These are phyloP conservation scores for Maniola hyperantus DNA, from an alignment of 2,888 invertebrate genomes.

Conservation along the genomic window DNA sequence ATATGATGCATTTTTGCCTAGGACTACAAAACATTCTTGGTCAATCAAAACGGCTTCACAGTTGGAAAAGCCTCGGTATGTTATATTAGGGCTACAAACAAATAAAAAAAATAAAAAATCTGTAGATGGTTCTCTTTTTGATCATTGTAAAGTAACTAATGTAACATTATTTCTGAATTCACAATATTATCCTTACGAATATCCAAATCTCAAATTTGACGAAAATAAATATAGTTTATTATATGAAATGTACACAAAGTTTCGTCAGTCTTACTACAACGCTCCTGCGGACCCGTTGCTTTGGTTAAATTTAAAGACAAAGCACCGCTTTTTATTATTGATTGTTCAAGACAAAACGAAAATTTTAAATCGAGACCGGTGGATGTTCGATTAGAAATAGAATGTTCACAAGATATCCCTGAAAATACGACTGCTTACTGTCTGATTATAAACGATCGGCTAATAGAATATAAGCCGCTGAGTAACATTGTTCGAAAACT, in stretches of 20 bases:
- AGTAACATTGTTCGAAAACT: too few species aligned
- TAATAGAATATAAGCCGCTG: too few species aligned
- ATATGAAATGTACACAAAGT: neutral
- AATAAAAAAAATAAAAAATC: neutral
- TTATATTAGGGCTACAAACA: neutral
- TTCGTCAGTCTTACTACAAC: neutral
- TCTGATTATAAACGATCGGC: too few species aligned
- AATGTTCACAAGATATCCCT: too few species aligned
- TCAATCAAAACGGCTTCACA: neutral
- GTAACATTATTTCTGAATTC: neutral
- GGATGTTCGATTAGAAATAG: too few species aligned
- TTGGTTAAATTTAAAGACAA: neutral
- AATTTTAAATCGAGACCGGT: too few species aligned
- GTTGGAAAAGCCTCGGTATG: neutral
- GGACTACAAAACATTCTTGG: neutral
- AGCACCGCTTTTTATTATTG: neutral
- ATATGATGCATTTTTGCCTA: too few species aligned
- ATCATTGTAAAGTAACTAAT: neutral
- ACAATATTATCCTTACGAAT: neutral
- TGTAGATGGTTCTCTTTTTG: neutral
- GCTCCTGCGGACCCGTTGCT: neutral
- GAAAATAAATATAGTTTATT: neutral
- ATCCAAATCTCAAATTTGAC: neutral
- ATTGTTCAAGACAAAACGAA: too few species aligned
- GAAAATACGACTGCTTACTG: too few species aligned